Evolutionary conservation across 2,797 vertebrate genomes (phyloP), one percentile per base, ranked within the genome.

Genomic region (Sandelia bainsii): DNA sequence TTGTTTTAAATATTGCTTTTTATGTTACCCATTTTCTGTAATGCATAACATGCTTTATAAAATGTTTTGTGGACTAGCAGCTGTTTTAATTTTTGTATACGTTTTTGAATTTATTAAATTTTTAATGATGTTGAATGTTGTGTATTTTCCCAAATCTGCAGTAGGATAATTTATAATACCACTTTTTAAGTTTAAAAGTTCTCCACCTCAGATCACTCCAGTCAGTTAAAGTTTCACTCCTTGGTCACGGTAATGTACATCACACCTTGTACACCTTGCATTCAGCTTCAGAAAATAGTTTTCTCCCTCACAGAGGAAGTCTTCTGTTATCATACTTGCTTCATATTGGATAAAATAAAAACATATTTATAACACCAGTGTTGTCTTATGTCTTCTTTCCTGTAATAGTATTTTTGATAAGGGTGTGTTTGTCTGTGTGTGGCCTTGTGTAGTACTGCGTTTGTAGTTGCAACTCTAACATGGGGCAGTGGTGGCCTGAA

Each of bases 71-170:
- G 44, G 73, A 84, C 84, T 86, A 81, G 77, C 62, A 71, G 67
- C 60, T 62, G 52, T 89, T 90, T 89, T 77, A 80, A 77, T 74
- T 84, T 84, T 89, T 87, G 44, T 82, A 80, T 68, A 71, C 75
- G 65, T 88, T 86, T 82, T 79, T 63, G 53, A 46, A 59, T 83
- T 74, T 83, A 51, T 84, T 84, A 62, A 32, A 5, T 90, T 92
- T 88, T 92, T 85, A 74, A 89, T 82, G 73, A 63, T 76, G 80
- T 79, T 90, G 80, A 90, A 90, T 89, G 87, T 63, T 88, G 83
- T 90, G 83, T 86, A 49, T 89, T 89, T 81, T 87, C 50, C 73
- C 57, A 70, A 77, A 40, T 79, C 57, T 87, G 79, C 69, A 84
- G 81, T 77, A 81, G 46, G 46, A 59, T 79, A 4, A 71, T 86